These are phyloP conservation scores for Gallinago undulata DNA, from an alignment of 2,113 vertebrate species.

Conservation along the genomic window DNA sequence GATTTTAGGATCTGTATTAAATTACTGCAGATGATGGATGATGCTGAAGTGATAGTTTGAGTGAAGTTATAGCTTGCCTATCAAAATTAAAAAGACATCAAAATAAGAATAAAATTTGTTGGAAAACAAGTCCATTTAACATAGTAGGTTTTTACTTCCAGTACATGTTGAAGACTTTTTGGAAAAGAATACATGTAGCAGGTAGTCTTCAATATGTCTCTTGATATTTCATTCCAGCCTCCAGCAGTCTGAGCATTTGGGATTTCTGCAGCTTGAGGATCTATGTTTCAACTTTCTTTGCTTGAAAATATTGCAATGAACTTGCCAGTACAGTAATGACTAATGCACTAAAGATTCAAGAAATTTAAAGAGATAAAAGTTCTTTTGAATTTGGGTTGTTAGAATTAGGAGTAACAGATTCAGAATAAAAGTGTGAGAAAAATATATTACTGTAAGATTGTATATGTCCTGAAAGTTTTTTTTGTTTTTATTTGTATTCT, in stretches of 20 bases:
- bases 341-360: not conserved
- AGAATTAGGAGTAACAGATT: not conserved
- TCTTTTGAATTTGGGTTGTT: not conserved
- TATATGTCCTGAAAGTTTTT: not conserved
- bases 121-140: not conserved
- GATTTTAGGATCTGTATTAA: not conserved
- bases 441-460: fast-evolving
- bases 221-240: not conserved
- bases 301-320: not conserved
- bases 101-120: not conserved
- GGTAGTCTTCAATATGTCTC: not conserved
- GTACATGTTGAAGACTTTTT: not conserved
- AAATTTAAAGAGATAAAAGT: not conserved
- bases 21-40: not conserved
- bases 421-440: not conserved
- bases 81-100: not conserved
- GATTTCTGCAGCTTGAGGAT: not conserved
- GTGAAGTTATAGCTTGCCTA: not conserved
- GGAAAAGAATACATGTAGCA: not conserved
- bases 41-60: not conserved
- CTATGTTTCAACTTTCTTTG: not conserved
- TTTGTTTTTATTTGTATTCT: not conserved
- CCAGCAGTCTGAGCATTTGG: not conserved
- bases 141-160: not conserved
- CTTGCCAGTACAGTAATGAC: not conserved